These are phyloP conservation scores for Carabus problematicus DNA, from an alignment of 2,888 invertebrate genomes.

Conservation along the genomic window DNA sequence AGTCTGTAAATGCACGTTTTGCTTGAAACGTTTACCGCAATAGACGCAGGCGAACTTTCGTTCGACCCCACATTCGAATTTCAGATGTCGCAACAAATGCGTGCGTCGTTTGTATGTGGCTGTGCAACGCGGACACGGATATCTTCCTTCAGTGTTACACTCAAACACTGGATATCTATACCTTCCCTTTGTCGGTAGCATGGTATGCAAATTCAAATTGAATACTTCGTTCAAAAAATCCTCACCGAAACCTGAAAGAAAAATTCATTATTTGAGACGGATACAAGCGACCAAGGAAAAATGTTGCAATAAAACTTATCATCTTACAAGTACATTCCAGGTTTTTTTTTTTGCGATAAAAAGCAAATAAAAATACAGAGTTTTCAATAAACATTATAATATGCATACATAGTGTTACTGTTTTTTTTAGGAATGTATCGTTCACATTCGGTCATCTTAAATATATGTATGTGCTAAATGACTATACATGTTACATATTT, in stretches of 20 bases:
- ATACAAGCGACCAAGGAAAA: background rate
- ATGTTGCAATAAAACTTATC: background rate
- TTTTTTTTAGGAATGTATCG: too few species aligned
- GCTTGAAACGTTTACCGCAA: constrained; percentile 43
- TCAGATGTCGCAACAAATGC: constrained; percentile 53
- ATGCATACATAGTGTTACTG: background rate
- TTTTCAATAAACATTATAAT: background rate
- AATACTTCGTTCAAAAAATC: constrained; percentile 27
- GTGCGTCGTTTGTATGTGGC: constrained; percentile 52
- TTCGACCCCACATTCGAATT: constrained; percentile 54
- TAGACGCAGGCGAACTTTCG: constrained; percentile 35
- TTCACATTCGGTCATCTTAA: too few species aligned
- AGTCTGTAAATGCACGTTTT: constrained; percentile 40
- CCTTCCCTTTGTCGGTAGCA: background rate
- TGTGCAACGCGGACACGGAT: constrained; percentile 50
- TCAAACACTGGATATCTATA: constrained; percentile 45
- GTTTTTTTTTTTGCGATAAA: constrained; percentile 4
- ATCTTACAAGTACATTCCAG: background rate
- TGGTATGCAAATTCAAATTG: constrained; percentile 17
- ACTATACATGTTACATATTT: too few species aligned
- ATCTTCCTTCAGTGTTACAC: constrained; percentile 50
- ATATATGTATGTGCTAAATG: too few species aligned
- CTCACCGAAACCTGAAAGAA: constrained; percentile 27
- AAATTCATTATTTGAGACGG: constrained; percentile 12
- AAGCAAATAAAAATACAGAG: background rate